Conservation (phyloP, 2,113 vertebrate species). For the Ictalurus furcatus region DNA sequence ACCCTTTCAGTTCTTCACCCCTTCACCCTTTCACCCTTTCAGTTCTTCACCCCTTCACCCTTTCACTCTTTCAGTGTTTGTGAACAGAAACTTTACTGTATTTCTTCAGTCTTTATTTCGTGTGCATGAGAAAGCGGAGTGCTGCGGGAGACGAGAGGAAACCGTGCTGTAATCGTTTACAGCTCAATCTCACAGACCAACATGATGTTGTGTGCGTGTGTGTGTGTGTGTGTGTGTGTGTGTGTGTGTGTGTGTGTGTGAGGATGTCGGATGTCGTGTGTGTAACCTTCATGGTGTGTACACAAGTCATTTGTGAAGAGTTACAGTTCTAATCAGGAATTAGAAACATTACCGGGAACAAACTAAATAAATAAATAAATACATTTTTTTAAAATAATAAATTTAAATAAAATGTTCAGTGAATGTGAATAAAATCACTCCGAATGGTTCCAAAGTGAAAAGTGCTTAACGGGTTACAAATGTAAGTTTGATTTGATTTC, state of each 20-base stretch:
- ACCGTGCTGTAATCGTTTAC: constrained; percentile 9
- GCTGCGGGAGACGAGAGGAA: constrained; percentile 18
- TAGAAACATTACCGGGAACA: background rate
- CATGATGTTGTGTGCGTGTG: constrained; percentile 18
- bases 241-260: background rate
- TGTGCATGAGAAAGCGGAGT: constrained; percentile 44
- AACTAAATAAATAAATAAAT: too few relatives aligned
- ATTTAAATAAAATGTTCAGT: background rate
- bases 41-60: too few relatives aligned
- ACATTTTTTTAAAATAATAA: too few relatives aligned
- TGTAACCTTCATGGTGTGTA: background rate
- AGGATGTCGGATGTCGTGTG: background rate
- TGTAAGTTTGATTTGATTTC: background rate
- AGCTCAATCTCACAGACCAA: background rate
- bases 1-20: background rate
- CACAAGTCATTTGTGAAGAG: too few relatives aligned
- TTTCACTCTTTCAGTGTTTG: constrained; percentile 16
- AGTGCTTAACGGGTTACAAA: background rate
- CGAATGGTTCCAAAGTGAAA: background rate
- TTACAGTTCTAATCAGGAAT: background rate
- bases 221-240: constrained; percentile 26
- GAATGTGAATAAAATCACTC: background rate
- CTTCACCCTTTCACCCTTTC: background rate
- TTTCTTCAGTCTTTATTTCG: constrained; percentile 29
- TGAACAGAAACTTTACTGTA: background rate